These are phyloP conservation scores for Drosophila littoralis DNA, from an alignment of 1,140 invertebrate species.

Conservation along the genomic window DNA sequence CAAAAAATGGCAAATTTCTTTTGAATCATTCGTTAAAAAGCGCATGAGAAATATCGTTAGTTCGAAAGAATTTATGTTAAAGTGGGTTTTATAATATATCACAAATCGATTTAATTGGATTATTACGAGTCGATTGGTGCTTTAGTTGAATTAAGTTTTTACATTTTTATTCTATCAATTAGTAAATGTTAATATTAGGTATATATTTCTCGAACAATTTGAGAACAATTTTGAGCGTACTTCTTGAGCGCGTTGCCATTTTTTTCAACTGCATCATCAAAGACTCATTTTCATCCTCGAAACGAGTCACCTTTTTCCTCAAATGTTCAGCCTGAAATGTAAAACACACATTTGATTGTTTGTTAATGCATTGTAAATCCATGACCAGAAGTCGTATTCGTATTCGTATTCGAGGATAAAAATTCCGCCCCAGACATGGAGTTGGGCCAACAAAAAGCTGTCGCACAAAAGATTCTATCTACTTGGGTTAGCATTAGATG, in stretches of 20 bases:
- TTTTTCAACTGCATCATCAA: constrained; percentile 96
- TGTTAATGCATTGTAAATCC: constrained; percentile 12
- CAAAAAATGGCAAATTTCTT: constrained; percentile 79
- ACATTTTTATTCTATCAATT: background rate
- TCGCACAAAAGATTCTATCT: constrained; percentile 14
- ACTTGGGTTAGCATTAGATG: constrained; percentile 32
- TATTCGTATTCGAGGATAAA: constrained; percentile 76
- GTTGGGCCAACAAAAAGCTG: constrained; percentile 17
- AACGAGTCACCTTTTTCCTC: constrained; percentile 92
- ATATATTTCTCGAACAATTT: constrained; percentile 19
- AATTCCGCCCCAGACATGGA: constrained; percentile 44
- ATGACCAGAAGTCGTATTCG: constrained; percentile 20
- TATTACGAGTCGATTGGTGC: background rate
- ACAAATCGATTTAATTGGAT: constrained; percentile 1
- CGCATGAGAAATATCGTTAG: constrained; percentile 62
- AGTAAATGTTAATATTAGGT: background rate
- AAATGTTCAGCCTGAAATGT: constrained; percentile 90
- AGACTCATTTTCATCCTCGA: constrained; percentile 97
- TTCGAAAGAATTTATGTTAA: constrained; percentile 19
- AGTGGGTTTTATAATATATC: background rate
- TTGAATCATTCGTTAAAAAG: constrained; percentile 51
- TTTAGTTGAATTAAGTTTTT: background rate
- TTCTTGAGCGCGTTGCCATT: constrained; percentile 94
- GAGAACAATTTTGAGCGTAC: constrained; percentile 85
- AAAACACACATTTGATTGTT: constrained; percentile 58